Conservation (phyloP, 1,140 invertebrate species). For the Atta texana region DNA sequence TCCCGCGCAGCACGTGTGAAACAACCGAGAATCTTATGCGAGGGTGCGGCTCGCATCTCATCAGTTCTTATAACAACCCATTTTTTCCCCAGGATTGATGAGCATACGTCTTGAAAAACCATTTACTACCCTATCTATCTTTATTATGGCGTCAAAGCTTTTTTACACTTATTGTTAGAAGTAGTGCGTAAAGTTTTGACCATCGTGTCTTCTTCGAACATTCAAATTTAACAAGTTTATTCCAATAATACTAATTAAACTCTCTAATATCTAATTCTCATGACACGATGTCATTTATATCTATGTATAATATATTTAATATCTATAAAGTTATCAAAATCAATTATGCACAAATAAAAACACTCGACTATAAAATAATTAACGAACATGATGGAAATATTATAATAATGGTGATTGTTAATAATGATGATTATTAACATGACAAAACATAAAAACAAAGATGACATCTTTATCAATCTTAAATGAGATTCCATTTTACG, state of each 20-base stretch:
- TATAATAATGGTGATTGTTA: conserved; percentile 26
- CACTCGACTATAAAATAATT: not conserved
- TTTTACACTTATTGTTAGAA: not conserved
- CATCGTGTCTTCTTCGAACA: not conserved
- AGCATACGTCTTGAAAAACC: conserved; percentile 8
- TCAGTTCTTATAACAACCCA: conserved; percentile 33
- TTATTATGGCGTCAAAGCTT: not conserved
- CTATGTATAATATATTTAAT: too few relatives aligned
- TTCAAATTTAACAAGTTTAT: not conserved
- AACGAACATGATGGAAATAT: not conserved
- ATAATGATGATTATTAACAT: conserved; percentile 24
- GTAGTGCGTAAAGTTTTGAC: not conserved
- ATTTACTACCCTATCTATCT: conserved; percentile 4
- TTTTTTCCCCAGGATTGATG: conserved; percentile 31
- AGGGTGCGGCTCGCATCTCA: conserved; percentile 33
- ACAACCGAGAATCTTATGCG: conserved; percentile 29
- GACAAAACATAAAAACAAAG: not conserved
- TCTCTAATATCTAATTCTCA: not conserved
- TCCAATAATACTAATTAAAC: not conserved
- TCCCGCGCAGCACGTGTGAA: conserved; percentile 42
- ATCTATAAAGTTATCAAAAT: not conserved
- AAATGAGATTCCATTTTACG: not conserved
- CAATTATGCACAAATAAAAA: not conserved
- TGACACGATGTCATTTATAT: not conserved
- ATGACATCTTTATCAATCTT: not conserved